Base-by-base conservation (phyloP, 2,113 vertebrate species). In the Nettapus auritus region DNA sequence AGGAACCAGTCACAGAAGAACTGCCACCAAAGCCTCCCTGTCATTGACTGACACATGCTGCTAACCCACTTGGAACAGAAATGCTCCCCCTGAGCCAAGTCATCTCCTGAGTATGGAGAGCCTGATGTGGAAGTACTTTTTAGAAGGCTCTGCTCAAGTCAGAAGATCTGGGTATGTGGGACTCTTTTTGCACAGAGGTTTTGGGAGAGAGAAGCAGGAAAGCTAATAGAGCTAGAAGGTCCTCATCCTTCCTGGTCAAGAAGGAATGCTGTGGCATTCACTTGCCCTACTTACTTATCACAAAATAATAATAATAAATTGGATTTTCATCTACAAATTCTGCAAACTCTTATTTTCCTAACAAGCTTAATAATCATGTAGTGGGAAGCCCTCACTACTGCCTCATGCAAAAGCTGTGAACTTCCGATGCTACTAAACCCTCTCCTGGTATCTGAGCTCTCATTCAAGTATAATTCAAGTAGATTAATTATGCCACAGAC, bases 401-500 rank as follows among this genome's bases (percentile, higher is more conserved):
- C 46, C 69, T 95, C 59, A 88, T 57, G 80, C 89, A 77, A 70
- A 68, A 52, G 11, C 68, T 89, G 64, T 63, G 66, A 22, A 74
- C n/a, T 94, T 94, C 29, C 74, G 82, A 95, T 73, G 62, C 53
- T 89, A 79, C 78, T 84, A 83, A 93, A 86, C 33, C 21, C 57
- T 86, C 64, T 89, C 94, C 78, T 88, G 60, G 26, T 64, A 94
- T 29, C 79, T 71, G 68, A 85, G 66, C 46, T 94, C 42, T 59
- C 2, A 0, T 76, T 96, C 59, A 76, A 91, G 91, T 57, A 57
- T 19, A 76, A 92, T 73, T 94, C 81, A 90, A 92, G 79, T 69
- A 85, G 75, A 96, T 93, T 89, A 95, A 96, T 93, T 95, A 96
- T 70, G 26, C 40, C 57, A 88, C n/a, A 83, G 57, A 90, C 82